Conservation (phyloP, 2,113 vertebrate species). For the Sinocyclocheilus anshuiensis region DNA sequence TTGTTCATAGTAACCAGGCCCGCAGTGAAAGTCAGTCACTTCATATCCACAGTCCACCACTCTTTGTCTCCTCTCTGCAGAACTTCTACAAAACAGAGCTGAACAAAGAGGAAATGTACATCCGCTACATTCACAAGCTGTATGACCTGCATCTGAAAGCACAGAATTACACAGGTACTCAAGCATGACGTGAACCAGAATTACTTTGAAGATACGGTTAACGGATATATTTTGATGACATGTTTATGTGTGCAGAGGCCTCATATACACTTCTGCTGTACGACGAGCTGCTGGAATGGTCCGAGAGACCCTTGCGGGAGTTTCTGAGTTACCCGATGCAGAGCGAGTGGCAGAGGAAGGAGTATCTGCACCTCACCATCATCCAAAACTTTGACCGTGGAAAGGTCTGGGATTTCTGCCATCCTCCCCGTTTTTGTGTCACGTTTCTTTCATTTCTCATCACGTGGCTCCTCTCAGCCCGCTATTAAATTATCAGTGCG, state of each 20-base stretch:
- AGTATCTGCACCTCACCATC: constrained; percentile 92
- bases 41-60: not conserved
- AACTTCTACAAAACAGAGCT: constrained; percentile 99
- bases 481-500: constrained; percentile 36
- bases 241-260: constrained; percentile 79
- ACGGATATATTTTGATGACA: not conserved
- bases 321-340: constrained; percentile 98
- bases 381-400: constrained; percentile 95
- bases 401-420: constrained; percentile 66
- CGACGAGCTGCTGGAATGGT: constrained; percentile 95
- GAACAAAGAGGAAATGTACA: constrained; percentile 99
- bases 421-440: not conserved
- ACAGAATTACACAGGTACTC: constrained; percentile 97
- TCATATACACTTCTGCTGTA: constrained; percentile 94
- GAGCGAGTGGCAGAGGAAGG: constrained; percentile 96
- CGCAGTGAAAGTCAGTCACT: not conserved
- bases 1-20: constrained; percentile 1
- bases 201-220: not conserved
- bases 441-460: not conserved
- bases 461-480: not conserved
- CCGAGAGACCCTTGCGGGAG: constrained; percentile 89
- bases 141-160: constrained; percentile 97
- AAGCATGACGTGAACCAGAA: not conserved
- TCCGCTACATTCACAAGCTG: constrained; percentile 98
- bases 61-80: constrained; percentile 69